phyloP scores from a whole-genome alignment of 2,888 invertebrate genomes.

The Caenorhabditis wallacei region DNA sequence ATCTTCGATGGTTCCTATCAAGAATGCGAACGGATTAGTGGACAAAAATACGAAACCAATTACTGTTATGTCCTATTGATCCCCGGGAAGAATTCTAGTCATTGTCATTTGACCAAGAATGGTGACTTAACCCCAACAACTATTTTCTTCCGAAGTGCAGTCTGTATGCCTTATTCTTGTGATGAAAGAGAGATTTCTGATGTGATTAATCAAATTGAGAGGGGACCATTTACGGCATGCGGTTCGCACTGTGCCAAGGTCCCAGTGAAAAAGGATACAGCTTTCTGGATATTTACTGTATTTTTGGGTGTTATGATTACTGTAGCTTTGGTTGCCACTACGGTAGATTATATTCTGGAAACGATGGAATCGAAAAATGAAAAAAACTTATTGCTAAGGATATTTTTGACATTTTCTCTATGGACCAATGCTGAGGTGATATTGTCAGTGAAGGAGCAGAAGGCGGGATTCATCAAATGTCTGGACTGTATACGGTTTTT shows the following conservation, averaged over 20 bases:
- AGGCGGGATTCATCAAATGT: slow-evolving; percentile 69
- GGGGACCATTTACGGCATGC: slow-evolving; percentile 32
- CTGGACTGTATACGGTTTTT: slow-evolving; percentile 75
- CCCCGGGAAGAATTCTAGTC: slow-evolving; percentile 29
- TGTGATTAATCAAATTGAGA: slow-evolving; percentile 29
- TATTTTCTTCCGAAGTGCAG: slow-evolving; percentile 43
- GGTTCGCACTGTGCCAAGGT: slow-evolving; percentile 27
- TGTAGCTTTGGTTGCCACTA: slow-evolving; percentile 16
- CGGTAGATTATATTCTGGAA: slow-evolving; percentile 29
- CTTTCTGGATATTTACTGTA: slow-evolving; percentile 48
- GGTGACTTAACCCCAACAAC: slow-evolving; percentile 3
- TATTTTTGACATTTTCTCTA: slow-evolving; percentile 60
- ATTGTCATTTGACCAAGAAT: slow-evolving; percentile 6
- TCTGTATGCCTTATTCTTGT: slow-evolving; percentile 61
- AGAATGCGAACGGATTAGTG: slow-evolving; percentile 54
- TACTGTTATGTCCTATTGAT: slow-evolving; percentile 49
- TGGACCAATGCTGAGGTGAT: slow-evolving; percentile 61
- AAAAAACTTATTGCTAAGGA: slow-evolving; percentile 5
- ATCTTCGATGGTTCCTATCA: slow-evolving; percentile 60
- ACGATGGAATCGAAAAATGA: neutral
- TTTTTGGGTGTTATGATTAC: slow-evolving; percentile 33
- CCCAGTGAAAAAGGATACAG: slow-evolving; percentile 31
- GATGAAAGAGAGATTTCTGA: slow-evolving; percentile 3
- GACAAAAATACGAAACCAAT: slow-evolving; percentile 50
- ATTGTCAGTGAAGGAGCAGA: slow-evolving; percentile 56